Evolutionary conservation across 2,113 vertebrate genomes (phyloP).

Genomic region (Ovis canadensis): DNA sequence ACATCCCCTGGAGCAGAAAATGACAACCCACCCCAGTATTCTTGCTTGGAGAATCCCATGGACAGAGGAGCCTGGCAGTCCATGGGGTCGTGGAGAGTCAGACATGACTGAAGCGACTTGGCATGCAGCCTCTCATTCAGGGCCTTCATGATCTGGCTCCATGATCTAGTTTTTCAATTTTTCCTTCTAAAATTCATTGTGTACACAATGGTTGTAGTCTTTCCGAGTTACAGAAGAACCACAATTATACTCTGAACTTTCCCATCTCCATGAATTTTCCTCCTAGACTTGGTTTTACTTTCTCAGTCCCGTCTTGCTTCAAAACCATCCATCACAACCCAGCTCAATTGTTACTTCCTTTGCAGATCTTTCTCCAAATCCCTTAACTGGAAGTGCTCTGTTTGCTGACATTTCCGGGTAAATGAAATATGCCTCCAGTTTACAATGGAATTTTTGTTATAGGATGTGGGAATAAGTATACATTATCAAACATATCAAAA

Average conservation of each 20-base stretch:
- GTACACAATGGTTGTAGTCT: not conserved
- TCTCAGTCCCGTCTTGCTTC: not conserved
- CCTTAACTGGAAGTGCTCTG: not conserved
- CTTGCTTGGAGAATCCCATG: not conserved
- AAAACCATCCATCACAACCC: not conserved
- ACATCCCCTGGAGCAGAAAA: not conserved
- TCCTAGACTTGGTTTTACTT: not conserved
- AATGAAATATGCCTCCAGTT: not conserved
- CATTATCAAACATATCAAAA: constrained; percentile 3
- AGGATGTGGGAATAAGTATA: not conserved
- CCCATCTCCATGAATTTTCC: not conserved
- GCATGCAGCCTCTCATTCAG: not conserved
- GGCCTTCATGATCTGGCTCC: not conserved
- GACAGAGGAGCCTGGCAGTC: not conserved
- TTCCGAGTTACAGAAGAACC: not conserved
- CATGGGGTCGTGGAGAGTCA: not conserved
- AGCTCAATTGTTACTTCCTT: not conserved
- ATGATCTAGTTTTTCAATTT: not conserved
- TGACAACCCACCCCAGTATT: not conserved
- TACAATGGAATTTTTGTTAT: not conserved
- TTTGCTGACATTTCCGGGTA: not conserved
- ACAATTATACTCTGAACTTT: not conserved
- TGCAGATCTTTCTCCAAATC: not conserved
- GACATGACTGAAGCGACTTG: not conserved
- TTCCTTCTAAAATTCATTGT: not conserved